These are phyloP conservation scores for Deilephila porcellus DNA, from an alignment of 2,888 invertebrate species.

Conservation along the genomic window DNA sequence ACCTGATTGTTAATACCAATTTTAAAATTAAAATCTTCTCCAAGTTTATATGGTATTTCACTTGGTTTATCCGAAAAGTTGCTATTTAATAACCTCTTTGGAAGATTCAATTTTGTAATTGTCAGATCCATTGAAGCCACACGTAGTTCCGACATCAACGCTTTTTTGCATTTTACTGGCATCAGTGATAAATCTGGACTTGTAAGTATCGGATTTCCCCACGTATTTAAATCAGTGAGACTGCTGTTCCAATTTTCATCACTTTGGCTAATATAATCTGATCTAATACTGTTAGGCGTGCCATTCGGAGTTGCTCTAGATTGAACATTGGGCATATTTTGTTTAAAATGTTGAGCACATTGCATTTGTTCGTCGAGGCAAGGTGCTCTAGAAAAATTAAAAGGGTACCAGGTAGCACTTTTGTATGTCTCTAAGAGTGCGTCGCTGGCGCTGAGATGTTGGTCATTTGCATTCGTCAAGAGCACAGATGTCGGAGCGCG, in stretches of 20 bases:
- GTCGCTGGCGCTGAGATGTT: conserved; percentile 60
- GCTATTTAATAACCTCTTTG: not conserved
- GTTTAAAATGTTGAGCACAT: conserved; percentile 18
- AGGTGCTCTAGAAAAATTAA: conserved; percentile 43
- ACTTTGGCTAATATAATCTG: not conserved
- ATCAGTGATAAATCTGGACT: conserved; percentile 14
- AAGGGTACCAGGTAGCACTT: conserved; percentile 48
- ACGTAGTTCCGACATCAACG: not conserved
- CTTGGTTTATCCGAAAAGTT: not conserved
- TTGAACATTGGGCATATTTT: conserved; percentile 5
- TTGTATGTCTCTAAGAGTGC: conserved; percentile 54
- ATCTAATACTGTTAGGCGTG: not conserved
- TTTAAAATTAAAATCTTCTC: conserved; percentile 37
- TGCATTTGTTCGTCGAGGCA: conserved; percentile 25
- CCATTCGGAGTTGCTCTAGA: not conserved
- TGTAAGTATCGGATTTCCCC: conserved; percentile 1
- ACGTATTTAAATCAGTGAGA: not conserved
- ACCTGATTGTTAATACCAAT: conserved; percentile 79
- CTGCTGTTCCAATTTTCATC: not conserved
- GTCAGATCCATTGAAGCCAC: conserved; percentile 24
- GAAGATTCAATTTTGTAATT: conserved; percentile 8
- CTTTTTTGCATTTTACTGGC: conserved; percentile 8
- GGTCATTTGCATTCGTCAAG: conserved; percentile 75
- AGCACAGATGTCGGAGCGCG: conserved; percentile 70
- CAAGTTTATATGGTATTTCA: too few species aligned